Conservation (phyloP, 2,888 invertebrate genomes). For the Oxyteleia sp. region DNA sequence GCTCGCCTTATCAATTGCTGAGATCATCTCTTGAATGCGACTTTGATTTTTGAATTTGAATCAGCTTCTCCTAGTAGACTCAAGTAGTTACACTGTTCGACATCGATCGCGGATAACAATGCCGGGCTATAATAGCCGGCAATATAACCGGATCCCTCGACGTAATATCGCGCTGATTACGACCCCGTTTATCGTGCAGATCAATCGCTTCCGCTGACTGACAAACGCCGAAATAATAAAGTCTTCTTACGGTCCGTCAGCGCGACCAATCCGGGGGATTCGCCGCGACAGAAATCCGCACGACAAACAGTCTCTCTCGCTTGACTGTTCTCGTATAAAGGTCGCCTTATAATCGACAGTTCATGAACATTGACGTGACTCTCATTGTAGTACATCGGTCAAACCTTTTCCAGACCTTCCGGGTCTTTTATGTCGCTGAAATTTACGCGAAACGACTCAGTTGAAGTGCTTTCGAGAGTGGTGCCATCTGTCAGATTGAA, state of each 20-base stretch:
- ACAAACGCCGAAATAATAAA: constrained; percentile 5
- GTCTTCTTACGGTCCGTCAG: constrained; percentile 14
- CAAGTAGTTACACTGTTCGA: constrained; percentile 47
- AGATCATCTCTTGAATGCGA: constrained; percentile 33
- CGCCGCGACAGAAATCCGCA: constrained; percentile 8
- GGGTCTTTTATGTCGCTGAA: constrained; percentile 36
- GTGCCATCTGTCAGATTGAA: constrained; percentile 37
- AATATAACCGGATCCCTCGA: constrained; percentile 31
- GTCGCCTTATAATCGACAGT: constrained; percentile 56
- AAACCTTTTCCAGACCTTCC: constrained; percentile 28
- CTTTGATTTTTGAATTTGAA: constrained; percentile 34
- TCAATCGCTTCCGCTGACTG: constrained; percentile 15
- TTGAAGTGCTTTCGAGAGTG: constrained; percentile 34
- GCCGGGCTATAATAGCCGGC: constrained; percentile 32
- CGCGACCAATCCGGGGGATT: constrained; percentile 15
- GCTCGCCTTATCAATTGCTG: constrained; percentile 32
- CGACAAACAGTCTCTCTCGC: constrained; percentile 9
- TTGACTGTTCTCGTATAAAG: neutral
- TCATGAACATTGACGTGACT: constrained; percentile 50
- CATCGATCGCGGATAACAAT: constrained; percentile 51
- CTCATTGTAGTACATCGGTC: constrained; percentile 5
- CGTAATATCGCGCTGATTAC: constrained; percentile 41
- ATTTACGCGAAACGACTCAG: constrained; percentile 46
- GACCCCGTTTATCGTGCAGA: constrained; percentile 2
- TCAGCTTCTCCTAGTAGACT: constrained; percentile 34